Conservation (phyloP, 2,888 invertebrate species). For the Drosophila koepferae region DNA sequence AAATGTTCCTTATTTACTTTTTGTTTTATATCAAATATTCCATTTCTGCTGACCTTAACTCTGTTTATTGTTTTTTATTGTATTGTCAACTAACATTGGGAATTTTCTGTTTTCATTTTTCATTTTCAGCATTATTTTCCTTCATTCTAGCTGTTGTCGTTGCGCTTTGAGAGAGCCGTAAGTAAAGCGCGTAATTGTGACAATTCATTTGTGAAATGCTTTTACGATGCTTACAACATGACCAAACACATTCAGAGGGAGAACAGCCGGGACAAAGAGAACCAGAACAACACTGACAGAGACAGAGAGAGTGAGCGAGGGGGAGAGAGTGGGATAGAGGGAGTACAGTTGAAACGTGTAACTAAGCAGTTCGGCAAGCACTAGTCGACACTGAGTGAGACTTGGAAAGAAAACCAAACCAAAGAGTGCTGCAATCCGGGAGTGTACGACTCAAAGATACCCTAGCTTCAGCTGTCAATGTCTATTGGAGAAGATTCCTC, state of each 20-base stretch:
- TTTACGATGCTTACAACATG: slow-evolving; percentile 20
- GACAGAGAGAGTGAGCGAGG: neutral
- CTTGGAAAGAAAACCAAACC: neutral
- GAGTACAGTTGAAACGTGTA: slow-evolving; percentile 12
- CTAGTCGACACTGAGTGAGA: neutral
- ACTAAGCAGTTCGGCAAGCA: slow-evolving; percentile 1
- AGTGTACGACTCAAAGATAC: neutral
- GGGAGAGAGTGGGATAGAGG: neutral
- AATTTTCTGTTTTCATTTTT: slow-evolving; percentile 39
- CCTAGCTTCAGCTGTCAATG: neutral
- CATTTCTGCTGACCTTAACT: neutral
- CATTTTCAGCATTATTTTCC: slow-evolving; percentile 18
- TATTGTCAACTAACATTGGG: slow-evolving; percentile 50
- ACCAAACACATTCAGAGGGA: neutral
- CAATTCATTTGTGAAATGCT: slow-evolving; percentile 38
- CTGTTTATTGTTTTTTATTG: slow-evolving; percentile 7
- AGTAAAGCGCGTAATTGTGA: slow-evolving; percentile 51
- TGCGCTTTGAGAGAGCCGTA: slow-evolving; percentile 22
- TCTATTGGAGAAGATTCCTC: too few species aligned
- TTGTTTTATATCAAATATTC: neutral
- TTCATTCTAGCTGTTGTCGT: slow-evolving; percentile 5
- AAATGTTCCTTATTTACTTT: slow-evolving; percentile 17
- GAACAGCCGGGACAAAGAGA: neutral
- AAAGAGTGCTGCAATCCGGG: neutral
- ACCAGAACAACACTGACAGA: neutral